Evolutionary conservation across 2,797 vertebrate genomes (phyloP), one percentile per base, ranked within the genome.

Genomic region (Meda fulgida): DNA sequence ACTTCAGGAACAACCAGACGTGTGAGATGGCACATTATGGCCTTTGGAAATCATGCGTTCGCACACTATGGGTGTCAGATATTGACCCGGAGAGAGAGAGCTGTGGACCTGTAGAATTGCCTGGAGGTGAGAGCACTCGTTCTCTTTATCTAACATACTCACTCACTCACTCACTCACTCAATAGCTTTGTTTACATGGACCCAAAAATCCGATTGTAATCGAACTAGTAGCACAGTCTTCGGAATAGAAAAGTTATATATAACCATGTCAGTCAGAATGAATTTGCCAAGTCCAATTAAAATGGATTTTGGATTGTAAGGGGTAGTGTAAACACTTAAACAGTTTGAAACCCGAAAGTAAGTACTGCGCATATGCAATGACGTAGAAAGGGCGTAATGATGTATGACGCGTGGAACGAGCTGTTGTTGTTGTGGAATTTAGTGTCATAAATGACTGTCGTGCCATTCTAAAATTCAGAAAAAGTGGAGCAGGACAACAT

Each of bases 21-120:
- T 98, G 97, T 83, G 95, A 96, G 82, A 94, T 96, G 14, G 96
- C 94, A 51, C 96, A 98, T 90, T 96, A 96, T 18, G 97, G 97
- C 85, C 94, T 98, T 67, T 98, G 97, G 97, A 97, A 97, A 93
- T 92, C 95, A 88, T 98, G 97, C 90, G 89, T 95, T 89, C 96
- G 95, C 89, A 95, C 95, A 19, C 94, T 97, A 71, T 96, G 93
- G 96, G 94, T 96, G 90, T 93, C 94, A 8, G 96, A 97, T 86
- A 92, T 98, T 76, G 95, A 96, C 89, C 93, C 91, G 0, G 94
- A 95, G 87, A 94, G 97, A 81, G 94, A 92, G 31, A 97, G 95
- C 93, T 98, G 97, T 0, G 96, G 97, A 77, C 97, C 97, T 0
- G 95, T 93, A 0, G 96, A 96, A 80, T 95, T 97, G 77, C 96